Evolutionary conservation across 2,113 vertebrate genomes (phyloP).

Genomic region (Apteryx owenii): DNA sequence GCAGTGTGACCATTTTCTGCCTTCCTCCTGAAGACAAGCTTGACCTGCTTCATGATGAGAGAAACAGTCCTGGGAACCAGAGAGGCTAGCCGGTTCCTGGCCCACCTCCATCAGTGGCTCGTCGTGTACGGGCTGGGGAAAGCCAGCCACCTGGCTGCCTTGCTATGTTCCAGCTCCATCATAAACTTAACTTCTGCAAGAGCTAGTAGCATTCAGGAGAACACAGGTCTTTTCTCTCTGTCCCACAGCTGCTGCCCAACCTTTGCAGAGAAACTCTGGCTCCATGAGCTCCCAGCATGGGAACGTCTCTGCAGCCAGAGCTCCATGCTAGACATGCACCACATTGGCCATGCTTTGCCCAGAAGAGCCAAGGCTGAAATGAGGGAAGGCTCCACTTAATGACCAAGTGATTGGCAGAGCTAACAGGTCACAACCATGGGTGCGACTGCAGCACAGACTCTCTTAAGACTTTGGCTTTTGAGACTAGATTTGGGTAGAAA

Average conservation of each 20-base stretch:
- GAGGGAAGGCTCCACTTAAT: background rate
- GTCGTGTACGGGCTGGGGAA: background rate
- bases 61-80: background rate
- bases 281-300: background rate
- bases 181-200: too few relatives aligned
- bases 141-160: too few relatives aligned
- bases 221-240: background rate
- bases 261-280: background rate
- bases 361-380: background rate
- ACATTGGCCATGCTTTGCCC: background rate
- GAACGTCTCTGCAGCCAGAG: background rate
- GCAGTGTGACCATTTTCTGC: background rate
- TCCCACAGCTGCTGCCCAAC: background rate
- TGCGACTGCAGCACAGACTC: background rate
- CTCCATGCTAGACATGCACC: background rate
- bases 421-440: background rate
- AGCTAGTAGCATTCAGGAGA: background rate
- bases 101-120: background rate
- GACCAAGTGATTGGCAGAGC: background rate
- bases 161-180: too few relatives aligned
- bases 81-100: background rate
- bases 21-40: background rate
- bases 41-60: background rate
- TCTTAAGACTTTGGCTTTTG: background rate
- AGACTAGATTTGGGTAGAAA: background rate